A percentile compares a stretch with the other conserved stretches of the same genome.
Conservation (phyloP, 2,797 vertebrate species). For the Erethizon dorsatum region DNA sequence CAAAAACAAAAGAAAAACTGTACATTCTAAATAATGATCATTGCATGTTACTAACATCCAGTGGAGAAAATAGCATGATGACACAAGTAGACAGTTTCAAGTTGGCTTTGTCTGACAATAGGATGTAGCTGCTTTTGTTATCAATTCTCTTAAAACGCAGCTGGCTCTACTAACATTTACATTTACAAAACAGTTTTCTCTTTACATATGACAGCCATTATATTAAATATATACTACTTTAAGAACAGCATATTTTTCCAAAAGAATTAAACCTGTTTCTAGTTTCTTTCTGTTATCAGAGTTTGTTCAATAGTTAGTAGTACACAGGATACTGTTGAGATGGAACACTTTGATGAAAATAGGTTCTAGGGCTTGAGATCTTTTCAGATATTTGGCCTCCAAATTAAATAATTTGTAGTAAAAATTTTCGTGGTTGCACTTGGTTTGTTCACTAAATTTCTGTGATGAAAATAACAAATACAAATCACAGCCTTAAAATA, state of each 20-base stretch:
- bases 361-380: not conserved
- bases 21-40: not conserved
- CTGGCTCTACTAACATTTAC: not conserved
- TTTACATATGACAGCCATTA: not conserved
- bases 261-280: not conserved
- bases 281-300: not conserved
- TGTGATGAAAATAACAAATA: not conserved
- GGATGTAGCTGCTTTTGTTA: not conserved
- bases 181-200: not conserved
- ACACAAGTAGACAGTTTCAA: not conserved
- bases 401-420: not conserved
- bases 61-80: not conserved
- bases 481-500: not conserved
- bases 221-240: not conserved
- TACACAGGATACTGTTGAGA: not conserved
- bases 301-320: not conserved
- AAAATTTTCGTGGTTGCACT: not conserved
- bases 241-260: not conserved
- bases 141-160: not conserved
- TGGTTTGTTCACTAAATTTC: not conserved
- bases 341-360: not conserved
- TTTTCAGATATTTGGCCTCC: not conserved
- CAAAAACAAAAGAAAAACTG: no score
- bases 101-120: not conserved
- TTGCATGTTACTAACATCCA: not conserved